Evolutionary conservation across 2,113 vertebrate species (phyloP).

Genomic region (Prunella himalayana): DNA sequence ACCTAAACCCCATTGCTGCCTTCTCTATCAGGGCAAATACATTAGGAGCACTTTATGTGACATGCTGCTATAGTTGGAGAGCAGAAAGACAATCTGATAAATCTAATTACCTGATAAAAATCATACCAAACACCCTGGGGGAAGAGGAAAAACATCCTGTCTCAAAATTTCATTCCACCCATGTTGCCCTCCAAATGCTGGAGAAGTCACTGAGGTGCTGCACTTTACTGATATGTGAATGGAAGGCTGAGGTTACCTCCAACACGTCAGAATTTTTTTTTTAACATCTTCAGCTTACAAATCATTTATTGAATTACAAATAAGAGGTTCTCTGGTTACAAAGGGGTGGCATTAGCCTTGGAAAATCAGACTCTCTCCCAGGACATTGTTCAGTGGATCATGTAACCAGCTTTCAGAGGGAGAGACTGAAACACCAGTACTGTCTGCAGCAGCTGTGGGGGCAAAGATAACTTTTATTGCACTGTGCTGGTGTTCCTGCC

Average conservation of each 20-base stretch:
- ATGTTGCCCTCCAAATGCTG: neutral
- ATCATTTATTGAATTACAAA: neutral
- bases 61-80: neutral
- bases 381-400: neutral
- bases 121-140: neutral
- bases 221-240: fast-evolving
- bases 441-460: neutral
- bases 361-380: neutral
- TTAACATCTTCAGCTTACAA: neutral
- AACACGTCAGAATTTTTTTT: fast-evolving
- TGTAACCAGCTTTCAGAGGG: fast-evolving
- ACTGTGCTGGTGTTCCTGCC: neutral
- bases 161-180: neutral
- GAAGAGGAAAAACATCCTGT: neutral
- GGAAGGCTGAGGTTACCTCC: neutral
- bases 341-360: neutral
- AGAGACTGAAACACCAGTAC: neutral
- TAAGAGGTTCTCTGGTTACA: neutral
- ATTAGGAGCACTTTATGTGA: neutral
- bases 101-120: neutral
- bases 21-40: neutral
- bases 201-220: neutral
- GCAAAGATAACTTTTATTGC: neutral
- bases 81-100: neutral
- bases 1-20: neutral